Evolutionary conservation across 1,140 invertebrate genomes (phyloP).

Genomic region (Armadillidium nasatum): DNA sequence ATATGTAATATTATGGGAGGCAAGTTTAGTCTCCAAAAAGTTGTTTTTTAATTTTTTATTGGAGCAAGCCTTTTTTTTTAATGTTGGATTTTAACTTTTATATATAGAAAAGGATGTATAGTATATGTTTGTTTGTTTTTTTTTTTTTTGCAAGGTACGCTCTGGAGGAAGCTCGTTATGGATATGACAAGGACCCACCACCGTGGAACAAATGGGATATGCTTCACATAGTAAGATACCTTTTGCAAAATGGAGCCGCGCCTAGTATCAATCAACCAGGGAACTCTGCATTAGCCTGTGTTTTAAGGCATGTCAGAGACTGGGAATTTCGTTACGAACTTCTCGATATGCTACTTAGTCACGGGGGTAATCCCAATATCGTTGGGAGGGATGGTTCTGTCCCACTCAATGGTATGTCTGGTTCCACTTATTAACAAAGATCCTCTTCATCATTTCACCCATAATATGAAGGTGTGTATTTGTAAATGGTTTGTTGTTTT

Average conservation of each 20-base stretch:
- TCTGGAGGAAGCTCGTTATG: slow-evolving; percentile 58
- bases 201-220: slow-evolving; percentile 69
- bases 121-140: too few relatives aligned
- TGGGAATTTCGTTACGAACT: slow-evolving; percentile 68
- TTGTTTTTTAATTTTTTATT: too few relatives aligned
- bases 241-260: slow-evolving; percentile 60
- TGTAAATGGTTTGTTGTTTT: too few relatives aligned
- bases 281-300: slow-evolving; percentile 66
- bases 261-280: slow-evolving; percentile 65
- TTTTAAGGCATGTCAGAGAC: slow-evolving; percentile 66
- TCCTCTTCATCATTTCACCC: slow-evolving; percentile 66
- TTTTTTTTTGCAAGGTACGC: background rate
- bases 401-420: slow-evolving; percentile 65
- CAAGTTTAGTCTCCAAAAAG: too few relatives aligned
- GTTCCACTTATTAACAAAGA: slow-evolving; percentile 70
- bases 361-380: slow-evolving; percentile 64
- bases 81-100: too few relatives aligned
- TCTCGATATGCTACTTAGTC: slow-evolving; percentile 63
- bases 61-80: too few relatives aligned
- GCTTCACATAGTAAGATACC: slow-evolving; percentile 58
- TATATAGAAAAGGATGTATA: too few relatives aligned
- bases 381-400: slow-evolving; percentile 66
- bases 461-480: slow-evolving; percentile 62
- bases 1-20: too few relatives aligned
- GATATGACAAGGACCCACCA: slow-evolving; percentile 53